Evolutionary conservation across 1,140 invertebrate species (phyloP).

Genomic region (Antheraea mylitta): DNA sequence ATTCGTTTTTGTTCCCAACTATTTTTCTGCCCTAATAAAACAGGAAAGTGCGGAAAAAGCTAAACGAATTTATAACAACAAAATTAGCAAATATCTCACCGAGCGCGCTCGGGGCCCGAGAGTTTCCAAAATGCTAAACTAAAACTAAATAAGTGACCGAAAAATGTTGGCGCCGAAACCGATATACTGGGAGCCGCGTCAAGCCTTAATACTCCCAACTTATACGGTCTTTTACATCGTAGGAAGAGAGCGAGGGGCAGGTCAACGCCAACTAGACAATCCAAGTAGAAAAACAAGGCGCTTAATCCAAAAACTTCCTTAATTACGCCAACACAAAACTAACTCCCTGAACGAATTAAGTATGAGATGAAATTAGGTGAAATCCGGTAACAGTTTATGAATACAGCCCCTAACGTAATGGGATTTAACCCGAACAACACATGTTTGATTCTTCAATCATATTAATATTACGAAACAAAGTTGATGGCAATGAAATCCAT

Average conservation of each 20-base stretch:
- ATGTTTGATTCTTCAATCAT: not conserved
- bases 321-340: constrained; percentile 67
- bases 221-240: not conserved
- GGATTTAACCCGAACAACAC: not conserved
- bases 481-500: too few relatives aligned
- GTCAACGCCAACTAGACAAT: constrained; percentile 38
- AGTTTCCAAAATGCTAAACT: constrained; percentile 61
- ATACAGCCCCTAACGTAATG: constrained; percentile 17
- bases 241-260: constrained; percentile 23
- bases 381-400: constrained; percentile 42
- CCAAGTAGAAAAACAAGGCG: constrained; percentile 59
- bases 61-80: constrained; percentile 67
- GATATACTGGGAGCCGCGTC: constrained; percentile 39
- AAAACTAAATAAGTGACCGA: constrained; percentile 73
- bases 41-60: constrained; percentile 28
- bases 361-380: constrained; percentile 44
- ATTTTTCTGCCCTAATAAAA: not conserved
- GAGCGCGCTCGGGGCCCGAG: constrained; percentile 36
- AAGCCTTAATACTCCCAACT: constrained; percentile 18
- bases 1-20: not conserved
- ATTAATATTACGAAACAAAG: too few relatives aligned
- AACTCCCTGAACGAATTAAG: constrained; percentile 69
- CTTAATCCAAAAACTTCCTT: constrained; percentile 73
- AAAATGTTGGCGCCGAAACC: constrained; percentile 53
- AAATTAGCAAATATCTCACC: constrained; percentile 72